phyloP scores from a whole-genome alignment of 2,113 vertebrate species.

The Ptychochromis oligacanthus region DNA sequence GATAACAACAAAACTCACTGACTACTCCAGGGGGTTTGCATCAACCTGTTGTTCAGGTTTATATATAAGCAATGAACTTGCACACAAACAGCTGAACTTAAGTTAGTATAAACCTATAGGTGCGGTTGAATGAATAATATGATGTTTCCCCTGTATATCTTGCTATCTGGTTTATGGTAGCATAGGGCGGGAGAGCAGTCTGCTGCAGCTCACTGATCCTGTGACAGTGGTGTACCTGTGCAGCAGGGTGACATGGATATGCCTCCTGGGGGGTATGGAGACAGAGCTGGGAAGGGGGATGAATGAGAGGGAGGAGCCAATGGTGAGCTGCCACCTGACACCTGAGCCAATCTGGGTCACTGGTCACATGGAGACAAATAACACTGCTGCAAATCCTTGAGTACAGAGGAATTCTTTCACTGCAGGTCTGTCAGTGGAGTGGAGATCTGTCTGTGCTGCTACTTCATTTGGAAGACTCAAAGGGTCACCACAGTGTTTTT shows the following conservation, averaged over 20 bases:
- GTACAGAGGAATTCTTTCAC: slow-evolving; percentile 12
- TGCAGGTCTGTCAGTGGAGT: not conserved
- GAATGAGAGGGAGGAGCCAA: slow-evolving; percentile 21
- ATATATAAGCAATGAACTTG: not conserved
- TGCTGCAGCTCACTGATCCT: slow-evolving; percentile 11
- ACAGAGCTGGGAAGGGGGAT: not conserved
- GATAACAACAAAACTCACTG: slow-evolving; percentile 1
- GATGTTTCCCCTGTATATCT: not conserved
- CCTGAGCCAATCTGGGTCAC: slow-evolving; percentile 63
- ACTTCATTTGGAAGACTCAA: not conserved
- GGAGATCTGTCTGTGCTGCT: not conserved
- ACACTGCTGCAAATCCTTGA: not conserved
- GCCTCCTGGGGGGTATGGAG: slow-evolving; percentile 51
- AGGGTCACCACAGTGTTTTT: not conserved
- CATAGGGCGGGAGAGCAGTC: not conserved
- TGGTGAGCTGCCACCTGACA: slow-evolving; percentile 54
- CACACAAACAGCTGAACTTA: not conserved
- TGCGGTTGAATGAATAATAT: not conserved
- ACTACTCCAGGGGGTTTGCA: slow-evolving; percentile 21
- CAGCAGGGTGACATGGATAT: slow-evolving; percentile 69
- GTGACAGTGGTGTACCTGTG: slow-evolving; percentile 62
- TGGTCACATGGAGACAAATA: slow-evolving; percentile 9
- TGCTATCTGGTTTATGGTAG: not conserved
- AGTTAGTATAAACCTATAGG: not conserved
- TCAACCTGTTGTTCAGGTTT: not conserved